Conservation (phyloP, 2,113 vertebrate species). For the Pithys albifrons region DNA sequence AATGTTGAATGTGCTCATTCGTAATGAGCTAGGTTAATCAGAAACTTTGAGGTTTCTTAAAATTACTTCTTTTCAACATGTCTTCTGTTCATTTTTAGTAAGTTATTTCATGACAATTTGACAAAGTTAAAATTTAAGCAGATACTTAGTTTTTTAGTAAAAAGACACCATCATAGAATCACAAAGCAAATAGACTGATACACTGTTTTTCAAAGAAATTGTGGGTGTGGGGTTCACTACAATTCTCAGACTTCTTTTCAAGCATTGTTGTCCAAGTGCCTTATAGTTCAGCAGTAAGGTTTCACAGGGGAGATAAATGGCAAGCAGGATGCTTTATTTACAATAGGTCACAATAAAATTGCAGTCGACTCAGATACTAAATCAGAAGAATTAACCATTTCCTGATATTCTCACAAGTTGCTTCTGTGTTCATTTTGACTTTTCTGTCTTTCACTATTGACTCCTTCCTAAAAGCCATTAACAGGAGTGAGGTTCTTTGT, state of each 20-base stretch:
- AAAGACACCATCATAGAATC: neutral
- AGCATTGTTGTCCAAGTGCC: neutral
- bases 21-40: neutral
- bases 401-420: neutral
- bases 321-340: neutral
- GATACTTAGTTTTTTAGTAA: neutral
- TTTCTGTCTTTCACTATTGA: neutral
- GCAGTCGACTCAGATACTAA: neutral
- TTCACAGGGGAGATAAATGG: neutral
- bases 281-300: neutral
- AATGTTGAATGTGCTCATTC: neutral
- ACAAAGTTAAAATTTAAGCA: neutral
- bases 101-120: neutral
- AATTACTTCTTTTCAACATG: neutral
- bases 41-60: neutral
- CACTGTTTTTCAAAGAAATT: neutral
- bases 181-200: neutral
- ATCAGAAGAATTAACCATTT: neutral
- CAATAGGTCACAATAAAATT: neutral
- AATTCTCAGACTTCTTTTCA: neutral
- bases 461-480: neutral
- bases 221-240: neutral
- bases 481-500: neutral
- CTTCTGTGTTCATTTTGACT: neutral
- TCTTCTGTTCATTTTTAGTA: neutral